phyloP scores from a whole-genome alignment of 2,888 invertebrate species.

The Pseudoips prasinana region DNA sequence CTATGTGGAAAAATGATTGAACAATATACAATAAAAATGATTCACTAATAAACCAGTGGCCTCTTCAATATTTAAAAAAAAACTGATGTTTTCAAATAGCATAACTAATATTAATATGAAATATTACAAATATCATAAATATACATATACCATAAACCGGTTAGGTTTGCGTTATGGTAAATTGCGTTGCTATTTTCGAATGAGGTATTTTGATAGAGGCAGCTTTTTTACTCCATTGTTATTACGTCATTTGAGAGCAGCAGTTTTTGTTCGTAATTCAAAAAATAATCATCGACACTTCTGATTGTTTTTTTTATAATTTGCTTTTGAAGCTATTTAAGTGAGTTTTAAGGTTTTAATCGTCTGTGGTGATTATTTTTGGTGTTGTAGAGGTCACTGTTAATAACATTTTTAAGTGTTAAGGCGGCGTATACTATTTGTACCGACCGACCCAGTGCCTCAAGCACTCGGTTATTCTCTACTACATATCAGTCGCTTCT shows the following conservation, averaged over 20 bases:
- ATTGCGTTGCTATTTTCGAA: slow-evolving; percentile 44
- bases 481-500: slow-evolving; percentile 79
- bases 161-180: slow-evolving; percentile 17
- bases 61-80: slow-evolving; percentile 36
- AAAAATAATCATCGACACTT: slow-evolving; percentile 37
- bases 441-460: slow-evolving; percentile 68
- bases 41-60: slow-evolving; percentile 75
- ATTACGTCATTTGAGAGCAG: slow-evolving; percentile 31
- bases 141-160: neutral
- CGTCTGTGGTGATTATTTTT: slow-evolving; percentile 37
- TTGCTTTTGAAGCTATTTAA: slow-evolving; percentile 11
- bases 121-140: no score
- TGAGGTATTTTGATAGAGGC: slow-evolving; percentile 59
- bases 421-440: slow-evolving; percentile 80
- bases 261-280: slow-evolving; percentile 21
- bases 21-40: slow-evolving; percentile 81
- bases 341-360: slow-evolving; percentile 15
- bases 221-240: slow-evolving; percentile 33
- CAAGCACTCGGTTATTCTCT: slow-evolving; percentile 59
- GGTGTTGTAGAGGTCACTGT: slow-evolving; percentile 55
- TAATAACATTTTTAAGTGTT: slow-evolving; percentile 71
- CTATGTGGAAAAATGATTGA: slow-evolving; percentile 80
- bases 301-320: neutral
- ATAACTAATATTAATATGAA: no score
- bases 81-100: slow-evolving; percentile 37